Conservation (phyloP, 2,888 invertebrate genomes). For the Sphaeridia pumilis region DNA sequence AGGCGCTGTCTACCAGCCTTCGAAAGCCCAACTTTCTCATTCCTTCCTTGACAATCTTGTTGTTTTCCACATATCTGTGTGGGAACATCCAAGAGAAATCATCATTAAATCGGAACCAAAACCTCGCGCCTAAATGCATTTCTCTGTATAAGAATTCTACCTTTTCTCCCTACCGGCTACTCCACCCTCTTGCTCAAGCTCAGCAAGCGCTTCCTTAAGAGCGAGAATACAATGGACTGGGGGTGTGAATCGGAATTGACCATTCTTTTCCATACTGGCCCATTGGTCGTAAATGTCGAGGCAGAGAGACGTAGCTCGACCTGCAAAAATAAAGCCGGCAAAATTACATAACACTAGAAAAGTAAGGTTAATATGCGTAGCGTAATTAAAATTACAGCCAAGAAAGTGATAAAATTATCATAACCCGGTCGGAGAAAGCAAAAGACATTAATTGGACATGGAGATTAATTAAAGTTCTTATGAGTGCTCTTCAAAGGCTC, state of each 20-base stretch:
- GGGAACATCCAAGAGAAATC: not conserved
- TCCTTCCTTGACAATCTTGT: conserved; percentile 39
- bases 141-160: conserved; percentile 25
- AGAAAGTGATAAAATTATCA: conserved; percentile 4
- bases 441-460: conserved; percentile 1
- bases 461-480: conserved; percentile 4
- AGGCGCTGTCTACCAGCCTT: conserved; percentile 38
- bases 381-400: conserved; percentile 1
- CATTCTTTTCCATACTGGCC: conserved; percentile 40
- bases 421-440: not conserved
- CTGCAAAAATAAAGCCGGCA: conserved; percentile 35
- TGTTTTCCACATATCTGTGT: conserved; percentile 40
- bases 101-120: too few relatives aligned
- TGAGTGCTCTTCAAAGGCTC: too few relatives aligned
- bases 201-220: conserved; percentile 40
- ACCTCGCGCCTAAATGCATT: not conserved
- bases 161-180: conserved; percentile 39
- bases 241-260: conserved; percentile 45
- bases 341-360: too few relatives aligned
- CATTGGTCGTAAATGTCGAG: conserved; percentile 43
- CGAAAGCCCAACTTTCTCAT: conserved; percentile 42
- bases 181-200: conserved; percentile 41
- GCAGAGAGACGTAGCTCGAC: conserved; percentile 39
- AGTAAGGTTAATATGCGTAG: not conserved
- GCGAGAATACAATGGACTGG: conserved; percentile 44